Evolutionary conservation across 2,113 vertebrate species (phyloP).

Genomic region (Arizona elegans): DNA sequence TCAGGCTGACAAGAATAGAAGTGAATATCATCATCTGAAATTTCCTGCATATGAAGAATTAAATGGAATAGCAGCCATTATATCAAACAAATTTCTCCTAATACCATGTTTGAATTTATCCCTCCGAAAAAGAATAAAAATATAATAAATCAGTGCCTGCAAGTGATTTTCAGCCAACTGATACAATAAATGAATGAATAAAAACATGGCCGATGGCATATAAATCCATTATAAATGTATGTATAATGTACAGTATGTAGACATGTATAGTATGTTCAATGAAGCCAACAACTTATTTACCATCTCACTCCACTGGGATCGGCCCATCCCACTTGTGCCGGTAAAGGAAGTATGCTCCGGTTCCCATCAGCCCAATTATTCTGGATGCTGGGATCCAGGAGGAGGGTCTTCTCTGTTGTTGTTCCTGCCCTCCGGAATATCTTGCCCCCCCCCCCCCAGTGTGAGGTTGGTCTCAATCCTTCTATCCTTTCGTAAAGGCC

Average conservation of each 20-base stretch:
- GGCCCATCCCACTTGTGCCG: neutral
- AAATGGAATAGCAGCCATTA: neutral
- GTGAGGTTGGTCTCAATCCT: neutral
- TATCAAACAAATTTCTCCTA: neutral
- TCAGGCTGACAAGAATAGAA: neutral
- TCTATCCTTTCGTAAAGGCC: neutral
- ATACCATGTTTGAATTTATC: neutral
- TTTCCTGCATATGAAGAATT: neutral
- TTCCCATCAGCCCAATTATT: neutral
- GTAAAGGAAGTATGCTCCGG: neutral
- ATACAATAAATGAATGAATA: neutral
- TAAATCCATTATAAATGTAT: neutral
- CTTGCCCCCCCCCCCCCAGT: too few relatives aligned
- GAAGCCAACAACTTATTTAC: neutral
- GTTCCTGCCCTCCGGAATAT: neutral
- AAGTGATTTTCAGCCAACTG: neutral
- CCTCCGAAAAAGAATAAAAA: neutral
- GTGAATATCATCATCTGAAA: neutral
- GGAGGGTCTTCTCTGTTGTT: neutral
- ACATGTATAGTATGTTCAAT: neutral
- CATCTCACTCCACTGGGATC: neutral
- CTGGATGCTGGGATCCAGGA: neutral
- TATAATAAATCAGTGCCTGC: neutral
- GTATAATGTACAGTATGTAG: too few relatives aligned
- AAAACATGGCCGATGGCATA: neutral